Percentiles rank a stretch among this genome's conserved stretches.
phyloP scores from a whole-genome alignment of 1,140 invertebrate species.

The Latrodectus geometricus region DNA sequence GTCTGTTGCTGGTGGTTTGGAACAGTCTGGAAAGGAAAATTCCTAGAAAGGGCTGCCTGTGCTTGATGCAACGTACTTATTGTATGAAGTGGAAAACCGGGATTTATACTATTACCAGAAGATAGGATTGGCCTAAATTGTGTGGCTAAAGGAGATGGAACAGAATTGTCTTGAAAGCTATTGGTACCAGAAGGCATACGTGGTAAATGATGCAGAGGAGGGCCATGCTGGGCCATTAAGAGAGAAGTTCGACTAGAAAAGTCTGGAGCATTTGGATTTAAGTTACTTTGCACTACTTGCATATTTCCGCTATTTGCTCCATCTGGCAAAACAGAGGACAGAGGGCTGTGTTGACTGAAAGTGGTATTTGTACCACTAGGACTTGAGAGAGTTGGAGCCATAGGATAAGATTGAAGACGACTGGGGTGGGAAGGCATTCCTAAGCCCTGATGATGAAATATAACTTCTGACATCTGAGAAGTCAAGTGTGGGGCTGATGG shows the following conservation, averaged over 20 bases:
- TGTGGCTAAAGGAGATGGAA: conserved; percentile 37
- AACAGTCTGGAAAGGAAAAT: conserved; percentile 37
- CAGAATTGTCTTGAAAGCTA: conserved; percentile 43
- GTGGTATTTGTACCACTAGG: conserved; percentile 60
- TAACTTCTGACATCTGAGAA: conserved; percentile 36
- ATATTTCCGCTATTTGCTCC: conserved; percentile 23
- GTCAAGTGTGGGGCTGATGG: conserved; percentile 6
- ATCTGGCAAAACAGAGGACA: conserved; percentile 53
- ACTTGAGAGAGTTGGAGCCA: conserved; percentile 41
- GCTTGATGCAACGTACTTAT: conserved; percentile 68
- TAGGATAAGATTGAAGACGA: conserved; percentile 34
- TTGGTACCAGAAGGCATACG: conserved; percentile 39
- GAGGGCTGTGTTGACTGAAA: conserved; percentile 58
- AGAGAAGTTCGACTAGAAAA: conserved; percentile 73
- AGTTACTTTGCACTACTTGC: conserved; percentile 74
- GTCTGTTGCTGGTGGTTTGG: conserved; percentile 63
- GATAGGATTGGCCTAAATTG: conserved; percentile 55
- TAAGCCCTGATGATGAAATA: conserved; percentile 45
- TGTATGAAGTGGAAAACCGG: conserved; percentile 34
- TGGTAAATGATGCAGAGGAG: conserved; percentile 36
- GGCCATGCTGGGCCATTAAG: conserved; percentile 55
- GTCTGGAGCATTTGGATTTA: conserved; percentile 89
- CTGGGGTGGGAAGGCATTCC: conserved; percentile 49
- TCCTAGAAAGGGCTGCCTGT: conserved; percentile 33
- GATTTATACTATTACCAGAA: conserved; percentile 21